Percentiles rank a stretch among this genome's conserved stretches.
These are phyloP conservation scores for Drosophila persimilis DNA, from an alignment of 1,140 invertebrate genomes.

Conservation along the genomic window DNA sequence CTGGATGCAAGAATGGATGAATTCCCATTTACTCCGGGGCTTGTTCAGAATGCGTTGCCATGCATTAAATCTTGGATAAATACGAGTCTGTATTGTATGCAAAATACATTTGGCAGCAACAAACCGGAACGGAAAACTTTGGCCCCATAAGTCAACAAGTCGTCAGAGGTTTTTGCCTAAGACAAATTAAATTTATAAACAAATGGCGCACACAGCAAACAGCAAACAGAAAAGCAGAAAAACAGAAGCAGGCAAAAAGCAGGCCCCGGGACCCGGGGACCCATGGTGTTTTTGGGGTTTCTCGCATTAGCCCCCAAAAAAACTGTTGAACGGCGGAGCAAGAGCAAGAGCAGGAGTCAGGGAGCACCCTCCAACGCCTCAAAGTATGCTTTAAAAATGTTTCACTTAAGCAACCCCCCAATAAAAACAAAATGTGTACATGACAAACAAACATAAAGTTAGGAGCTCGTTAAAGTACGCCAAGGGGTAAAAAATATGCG, in stretches of 20 bases:
- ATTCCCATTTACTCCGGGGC: constrained; percentile 32
- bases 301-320: constrained; percentile 50
- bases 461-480: constrained; percentile 77
- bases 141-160: constrained; percentile 50
- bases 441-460: constrained; percentile 81
- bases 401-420: constrained; percentile 71
- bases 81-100: constrained; percentile 36
- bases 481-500: constrained; percentile 70
- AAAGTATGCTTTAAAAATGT: constrained; percentile 72
- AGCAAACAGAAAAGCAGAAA: constrained; percentile 9
- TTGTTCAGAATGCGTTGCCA: not conserved
- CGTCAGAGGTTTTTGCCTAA: constrained; percentile 48
- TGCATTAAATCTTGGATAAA: constrained; percentile 52
- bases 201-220: constrained; percentile 73
- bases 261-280: constrained; percentile 16
- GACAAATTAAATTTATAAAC: constrained; percentile 80
- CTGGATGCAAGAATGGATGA: constrained; percentile 2
- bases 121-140: constrained; percentile 31
- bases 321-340: constrained; percentile 43
- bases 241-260: constrained; percentile 33
- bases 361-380: constrained; percentile 15
- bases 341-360: not conserved
- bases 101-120: constrained; percentile 50
- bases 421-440: constrained; percentile 80
- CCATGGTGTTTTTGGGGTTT: constrained; percentile 29